Conservation (phyloP, 2,888 invertebrate genomes). For the Xestia c-nigrum region DNA sequence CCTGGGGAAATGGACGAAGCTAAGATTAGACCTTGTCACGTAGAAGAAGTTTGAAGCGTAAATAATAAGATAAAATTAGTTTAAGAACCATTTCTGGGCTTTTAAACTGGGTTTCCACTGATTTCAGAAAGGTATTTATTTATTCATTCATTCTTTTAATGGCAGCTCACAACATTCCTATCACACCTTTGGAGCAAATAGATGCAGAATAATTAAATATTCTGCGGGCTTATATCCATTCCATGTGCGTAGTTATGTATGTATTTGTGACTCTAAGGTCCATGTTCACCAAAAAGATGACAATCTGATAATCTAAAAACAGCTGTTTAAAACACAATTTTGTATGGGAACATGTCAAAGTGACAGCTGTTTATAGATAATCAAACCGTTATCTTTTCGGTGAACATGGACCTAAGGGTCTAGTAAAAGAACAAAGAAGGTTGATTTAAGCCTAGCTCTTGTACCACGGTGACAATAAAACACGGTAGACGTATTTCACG, state of each 20-base stretch:
- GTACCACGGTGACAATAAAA: constrained; percentile 64
- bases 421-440: not conserved
- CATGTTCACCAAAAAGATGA: too few relatives aligned
- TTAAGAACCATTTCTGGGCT: not conserved
- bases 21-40: too few relatives aligned
- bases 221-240: not conserved
- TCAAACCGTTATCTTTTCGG: too few relatives aligned
- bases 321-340: too few relatives aligned
- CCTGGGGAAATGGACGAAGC: not conserved
- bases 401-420: too few relatives aligned
- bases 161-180: too few relatives aligned
- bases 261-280: not conserved
- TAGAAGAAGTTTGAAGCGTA: not conserved
- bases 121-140: not conserved
- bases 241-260: not conserved
- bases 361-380: too few relatives aligned
- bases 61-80: not conserved
- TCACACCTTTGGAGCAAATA: not conserved
- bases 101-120: not conserved
- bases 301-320: too few relatives aligned
- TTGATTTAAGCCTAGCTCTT: constrained; percentile 10
- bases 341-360: too few relatives aligned
- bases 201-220: too few relatives aligned
- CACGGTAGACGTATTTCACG: constrained; percentile 67
- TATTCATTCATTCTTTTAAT: too few relatives aligned